These are phyloP conservation scores for Xestoiulus laeticollis DNA, from an alignment of 2,888 invertebrate genomes.

Conservation along the genomic window DNA sequence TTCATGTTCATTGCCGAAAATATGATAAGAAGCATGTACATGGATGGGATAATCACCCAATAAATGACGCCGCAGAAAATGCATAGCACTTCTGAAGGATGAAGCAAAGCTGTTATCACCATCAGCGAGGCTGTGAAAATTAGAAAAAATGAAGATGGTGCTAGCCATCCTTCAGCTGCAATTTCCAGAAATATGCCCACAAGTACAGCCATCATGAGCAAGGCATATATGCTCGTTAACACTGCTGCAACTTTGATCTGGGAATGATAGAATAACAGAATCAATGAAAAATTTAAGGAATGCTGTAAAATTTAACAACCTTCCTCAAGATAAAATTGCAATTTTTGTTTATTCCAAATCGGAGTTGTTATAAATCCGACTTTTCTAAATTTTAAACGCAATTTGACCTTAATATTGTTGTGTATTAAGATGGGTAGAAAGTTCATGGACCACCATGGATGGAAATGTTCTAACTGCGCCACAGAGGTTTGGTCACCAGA, in stretches of 20 bases:
- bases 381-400: too few relatives aligned
- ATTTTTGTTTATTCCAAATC: too few relatives aligned
- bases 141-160: conserved; percentile 84
- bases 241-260: conserved; percentile 51
- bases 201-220: conserved; percentile 64
- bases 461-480: too few relatives aligned
- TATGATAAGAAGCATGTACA: conserved; percentile 91
- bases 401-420: too few relatives aligned
- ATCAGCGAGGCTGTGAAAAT: conserved; percentile 75
- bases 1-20: conserved; percentile 93
- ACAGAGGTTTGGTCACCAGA: too few relatives aligned
- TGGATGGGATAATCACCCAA: conserved; percentile 90
- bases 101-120: conserved; percentile 71
- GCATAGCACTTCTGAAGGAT: conserved; percentile 81
- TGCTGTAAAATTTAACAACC: too few relatives aligned
- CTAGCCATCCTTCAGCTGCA: conserved; percentile 60
- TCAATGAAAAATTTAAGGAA: too few relatives aligned
- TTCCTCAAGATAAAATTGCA: too few relatives aligned
- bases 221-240: conserved; percentile 60
- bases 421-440: too few relatives aligned
- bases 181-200: conserved; percentile 59
- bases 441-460: too few relatives aligned
- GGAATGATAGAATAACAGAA: too few relatives aligned
- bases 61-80: conserved; percentile 83
- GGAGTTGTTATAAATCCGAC: too few relatives aligned